Evolutionary conservation across 2,113 vertebrate species (phyloP).

Genomic region (Neofelis nebulosa): DNA sequence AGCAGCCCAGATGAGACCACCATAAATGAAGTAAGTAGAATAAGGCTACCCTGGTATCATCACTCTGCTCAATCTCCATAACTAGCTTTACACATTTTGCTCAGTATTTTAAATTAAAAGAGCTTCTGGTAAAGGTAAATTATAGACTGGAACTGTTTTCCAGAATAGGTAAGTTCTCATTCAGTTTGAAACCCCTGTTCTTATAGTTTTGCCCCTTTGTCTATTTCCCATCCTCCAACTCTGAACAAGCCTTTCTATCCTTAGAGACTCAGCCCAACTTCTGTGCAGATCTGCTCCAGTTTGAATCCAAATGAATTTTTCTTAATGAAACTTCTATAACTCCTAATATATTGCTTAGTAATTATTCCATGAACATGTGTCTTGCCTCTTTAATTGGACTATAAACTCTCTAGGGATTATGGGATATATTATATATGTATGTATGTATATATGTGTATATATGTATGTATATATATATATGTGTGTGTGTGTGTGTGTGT

Average conservation of each 20-base stretch:
- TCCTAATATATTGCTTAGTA: background rate
- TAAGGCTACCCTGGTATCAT: background rate
- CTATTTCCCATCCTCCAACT: background rate
- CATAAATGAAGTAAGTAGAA: background rate
- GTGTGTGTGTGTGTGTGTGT: no score
- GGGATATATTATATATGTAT: background rate
- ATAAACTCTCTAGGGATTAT: background rate
- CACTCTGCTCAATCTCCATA: background rate
- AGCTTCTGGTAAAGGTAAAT: background rate
- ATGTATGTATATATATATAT: no score
- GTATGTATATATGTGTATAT: no score
- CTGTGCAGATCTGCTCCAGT: constrained; percentile 6
- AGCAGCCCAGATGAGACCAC: background rate
- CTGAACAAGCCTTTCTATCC: background rate
- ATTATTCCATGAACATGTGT: constrained; percentile 9
- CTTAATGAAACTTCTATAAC: background rate
- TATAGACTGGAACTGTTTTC: background rate
- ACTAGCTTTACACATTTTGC: background rate
- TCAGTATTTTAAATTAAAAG: constrained; percentile 24
- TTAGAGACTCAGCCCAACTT: background rate
- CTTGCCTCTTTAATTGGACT: background rate
- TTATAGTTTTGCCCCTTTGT: background rate
- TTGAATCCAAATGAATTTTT: constrained; percentile 5
- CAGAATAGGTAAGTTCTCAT: background rate
- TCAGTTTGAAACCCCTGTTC: background rate